Percentiles rank a stretch among this genome's conserved stretches.
Evolutionary conservation across 2,113 vertebrate genomes (phyloP).

Genomic region (Panthera leo): DNA sequence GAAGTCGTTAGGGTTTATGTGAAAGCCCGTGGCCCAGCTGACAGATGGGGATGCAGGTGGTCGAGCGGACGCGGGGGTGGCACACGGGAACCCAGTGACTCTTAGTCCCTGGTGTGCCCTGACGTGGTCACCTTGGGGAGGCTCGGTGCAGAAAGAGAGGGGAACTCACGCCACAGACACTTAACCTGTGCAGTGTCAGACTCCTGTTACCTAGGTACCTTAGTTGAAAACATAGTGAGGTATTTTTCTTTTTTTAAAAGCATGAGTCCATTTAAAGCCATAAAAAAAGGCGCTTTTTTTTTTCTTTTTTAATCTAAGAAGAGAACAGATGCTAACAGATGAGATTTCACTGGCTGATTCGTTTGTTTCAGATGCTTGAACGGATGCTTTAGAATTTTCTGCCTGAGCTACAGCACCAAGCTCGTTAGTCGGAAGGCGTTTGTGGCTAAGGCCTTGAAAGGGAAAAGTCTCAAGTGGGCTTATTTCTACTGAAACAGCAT

Average conservation of each 20-base stretch:
- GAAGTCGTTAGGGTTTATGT: not conserved
- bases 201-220: not conserved
- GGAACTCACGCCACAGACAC: not conserved
- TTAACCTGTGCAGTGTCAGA: not conserved
- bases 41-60: not conserved
- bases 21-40: not conserved
- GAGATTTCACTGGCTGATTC: slow-evolving; percentile 80
- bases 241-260: slow-evolving; percentile 6
- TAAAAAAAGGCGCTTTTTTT: not conserved
- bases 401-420: slow-evolving; percentile 78
- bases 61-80: not conserved
- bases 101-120: not conserved
- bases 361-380: slow-evolving; percentile 84
- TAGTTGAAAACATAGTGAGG: not conserved
- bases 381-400: slow-evolving; percentile 81
- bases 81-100: not conserved
- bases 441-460: slow-evolving; percentile 80
- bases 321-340: slow-evolving; percentile 73
- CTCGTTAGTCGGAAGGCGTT: slow-evolving; percentile 80
- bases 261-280: slow-evolving; percentile 35
- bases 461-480: slow-evolving; percentile 77
- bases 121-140: not conserved
- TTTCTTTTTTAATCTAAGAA: slow-evolving; percentile 63
- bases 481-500: slow-evolving; percentile 80
- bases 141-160: not conserved